A percentile compares a stretch with the other conserved stretches of the same genome.
phyloP scores from a whole-genome alignment of 1,140 invertebrate genomes.

The Oscheius sp. region DNA sequence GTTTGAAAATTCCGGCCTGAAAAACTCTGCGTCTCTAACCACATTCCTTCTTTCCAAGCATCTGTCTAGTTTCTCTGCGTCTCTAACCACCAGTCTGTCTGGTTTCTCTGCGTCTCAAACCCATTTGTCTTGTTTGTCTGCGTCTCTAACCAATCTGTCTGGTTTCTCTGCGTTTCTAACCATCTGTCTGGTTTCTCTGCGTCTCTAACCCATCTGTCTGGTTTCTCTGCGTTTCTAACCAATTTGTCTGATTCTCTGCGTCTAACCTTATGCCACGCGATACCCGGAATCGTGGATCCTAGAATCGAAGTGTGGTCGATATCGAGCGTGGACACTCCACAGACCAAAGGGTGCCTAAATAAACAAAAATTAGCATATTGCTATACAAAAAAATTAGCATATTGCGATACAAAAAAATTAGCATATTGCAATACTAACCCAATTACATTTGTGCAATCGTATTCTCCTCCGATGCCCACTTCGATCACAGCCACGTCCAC shows the following conservation, averaged over 20 bases:
- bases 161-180: too few species aligned
- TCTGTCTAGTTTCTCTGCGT: too few species aligned
- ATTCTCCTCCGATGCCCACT: slow-evolving; percentile 92
- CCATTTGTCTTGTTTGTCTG: too few species aligned
- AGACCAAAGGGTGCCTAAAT: slow-evolving; percentile 73
- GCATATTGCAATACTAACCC: slow-evolving; percentile 64
- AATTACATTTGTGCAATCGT: slow-evolving; percentile 89
- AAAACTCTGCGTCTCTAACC: too few species aligned
- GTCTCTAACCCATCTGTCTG: too few species aligned
- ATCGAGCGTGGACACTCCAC: slow-evolving; percentile 84
- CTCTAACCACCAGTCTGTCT: too few species aligned
- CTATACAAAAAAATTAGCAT: too few species aligned
- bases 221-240: too few species aligned
- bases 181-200: too few species aligned
- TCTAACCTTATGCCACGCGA: slow-evolving; percentile 79
- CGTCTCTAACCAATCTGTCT: too few species aligned
- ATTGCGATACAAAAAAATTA: slow-evolving; percentile 59
- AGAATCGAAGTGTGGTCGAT: slow-evolving; percentile 81
- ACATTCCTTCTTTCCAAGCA: neutral
- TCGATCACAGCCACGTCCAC: slow-evolving; percentile 88
- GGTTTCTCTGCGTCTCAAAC: too few species aligned
- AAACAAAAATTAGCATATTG: slow-evolving; percentile 2
- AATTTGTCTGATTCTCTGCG: neutral
- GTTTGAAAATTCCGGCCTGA: slow-evolving; percentile 84
- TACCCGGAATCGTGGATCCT: slow-evolving; percentile 79